Evolutionary conservation across 2,113 vertebrate species (phyloP), one percentile per base, ranked within the genome.

Genomic region (Acanthochromis polyacanthus): DNA sequence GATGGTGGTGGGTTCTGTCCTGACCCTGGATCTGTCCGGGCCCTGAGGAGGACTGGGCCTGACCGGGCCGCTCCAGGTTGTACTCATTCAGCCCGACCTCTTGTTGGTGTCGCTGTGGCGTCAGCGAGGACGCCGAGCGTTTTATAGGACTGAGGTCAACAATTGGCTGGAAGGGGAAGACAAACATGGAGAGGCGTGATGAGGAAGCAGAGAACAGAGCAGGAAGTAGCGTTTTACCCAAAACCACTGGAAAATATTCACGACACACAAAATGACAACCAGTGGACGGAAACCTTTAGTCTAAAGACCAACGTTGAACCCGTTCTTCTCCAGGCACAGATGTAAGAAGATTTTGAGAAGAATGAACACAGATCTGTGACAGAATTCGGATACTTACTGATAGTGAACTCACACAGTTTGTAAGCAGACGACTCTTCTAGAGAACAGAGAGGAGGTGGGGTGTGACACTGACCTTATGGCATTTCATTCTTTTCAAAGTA

Each of bases 121-220:
- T 88, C 94, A 99, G 88, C 0, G 97, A 97, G 87, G 98, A 99
- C 4, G 97, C 94, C 0, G 98, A 99, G 9, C 98, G 96, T 64
- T 96, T 96, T 93, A 99, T 98, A 62, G 98, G 97, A 81, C 97
- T 99, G 38, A 95, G 91, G 66, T 97, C 97, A 0, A 95, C 90
- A 55, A 96, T 96, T 0, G 96, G 96, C 98, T 99, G 92, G 52
- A 56, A 66, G 63, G 19, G 57, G 52, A 67, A 46, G 22, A 73
- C 23, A 75, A 60, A 53, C 3, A 22, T 3, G 69, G n/a, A 72
- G 10, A 60, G 19, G 30, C 4, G 40, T 64, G 25, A 65, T 62
- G 5, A 66, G 14, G 28, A 69, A n/a, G 52, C 2, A 46, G 25
- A 68, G 8, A 11, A 5, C 55, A 30, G 19, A 40, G 12, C 36